A percentile compares a stretch with the other conserved stretches of the same genome.
Conservation (phyloP, 1,140 invertebrate species). For the Semibalanus balanoides region DNA sequence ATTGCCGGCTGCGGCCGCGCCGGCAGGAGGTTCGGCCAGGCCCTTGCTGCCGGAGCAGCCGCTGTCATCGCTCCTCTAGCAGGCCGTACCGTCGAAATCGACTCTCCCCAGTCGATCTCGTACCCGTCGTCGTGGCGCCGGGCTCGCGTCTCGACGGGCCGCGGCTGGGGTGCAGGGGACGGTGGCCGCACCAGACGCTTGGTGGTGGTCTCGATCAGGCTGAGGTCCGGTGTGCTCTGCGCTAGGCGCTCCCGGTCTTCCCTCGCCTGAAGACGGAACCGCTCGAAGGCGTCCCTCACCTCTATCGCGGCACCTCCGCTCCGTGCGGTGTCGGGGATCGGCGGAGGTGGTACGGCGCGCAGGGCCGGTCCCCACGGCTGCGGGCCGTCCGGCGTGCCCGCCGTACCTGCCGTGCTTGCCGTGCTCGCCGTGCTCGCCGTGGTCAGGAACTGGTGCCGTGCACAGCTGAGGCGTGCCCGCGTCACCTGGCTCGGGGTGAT, state of each 20-base stretch:
- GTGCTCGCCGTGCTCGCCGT: too few relatives aligned
- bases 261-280: constrained; percentile 19
- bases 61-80: constrained; percentile 11
- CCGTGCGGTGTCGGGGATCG: not conserved
- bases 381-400: too few relatives aligned
- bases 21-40: constrained; percentile 70
- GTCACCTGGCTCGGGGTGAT: not conserved
- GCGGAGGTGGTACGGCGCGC: too few relatives aligned
- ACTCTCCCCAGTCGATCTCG: too few relatives aligned
- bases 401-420: not conserved
- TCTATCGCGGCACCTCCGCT: not conserved
- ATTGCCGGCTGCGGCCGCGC: constrained; percentile 33
- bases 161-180: not conserved
- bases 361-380: too few relatives aligned
- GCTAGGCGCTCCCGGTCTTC: constrained; percentile 24
- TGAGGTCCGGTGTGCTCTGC: constrained; percentile 22
- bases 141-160: not conserved
- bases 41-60: constrained; percentile 28
- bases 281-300: constrained; percentile 19
- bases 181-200: constrained; percentile 22
- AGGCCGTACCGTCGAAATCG: too few relatives aligned
- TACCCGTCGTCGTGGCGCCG: too few relatives aligned
- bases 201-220: constrained; percentile 23
- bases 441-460: not conserved
- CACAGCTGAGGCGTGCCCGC: not conserved